Conservation (phyloP, 2,888 invertebrate species). For the Quadroppia sp. region DNA sequence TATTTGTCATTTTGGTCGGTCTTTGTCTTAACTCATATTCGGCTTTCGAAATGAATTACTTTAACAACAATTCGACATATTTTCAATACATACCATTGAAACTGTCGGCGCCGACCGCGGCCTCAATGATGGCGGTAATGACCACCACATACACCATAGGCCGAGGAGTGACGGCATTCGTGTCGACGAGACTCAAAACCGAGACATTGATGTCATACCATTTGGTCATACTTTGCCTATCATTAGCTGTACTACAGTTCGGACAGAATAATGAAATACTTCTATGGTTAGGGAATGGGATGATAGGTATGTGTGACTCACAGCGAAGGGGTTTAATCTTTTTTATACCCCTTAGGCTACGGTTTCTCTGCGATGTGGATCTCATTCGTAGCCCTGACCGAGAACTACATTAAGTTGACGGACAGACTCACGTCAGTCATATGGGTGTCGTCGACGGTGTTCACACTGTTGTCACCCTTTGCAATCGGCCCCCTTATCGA, state of each 20-base stretch:
- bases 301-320: too few relatives aligned
- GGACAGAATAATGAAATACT: neutral
- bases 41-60: neutral
- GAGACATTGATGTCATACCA: neutral
- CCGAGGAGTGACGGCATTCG: neutral
- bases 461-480: neutral
- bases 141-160: neutral
- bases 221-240: neutral
- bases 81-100: neutral
- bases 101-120: neutral
- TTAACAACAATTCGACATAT: neutral
- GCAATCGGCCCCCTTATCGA: neutral
- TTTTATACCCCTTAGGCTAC: too few relatives aligned
- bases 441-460: neutral
- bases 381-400: constrained; percentile 27
- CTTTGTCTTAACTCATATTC: neutral
- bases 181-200: neutral
- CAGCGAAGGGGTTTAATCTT: too few relatives aligned
- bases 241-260: neutral
- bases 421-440: neutral
- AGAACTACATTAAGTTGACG: constrained; percentile 10
- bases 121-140: neutral
- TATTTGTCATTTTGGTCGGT: too few relatives aligned
- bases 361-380: too few relatives aligned
- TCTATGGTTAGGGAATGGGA: neutral